Evolutionary conservation across 2,797 vertebrate genomes (phyloP).

Genomic region (Anguilla anguilla): DNA sequence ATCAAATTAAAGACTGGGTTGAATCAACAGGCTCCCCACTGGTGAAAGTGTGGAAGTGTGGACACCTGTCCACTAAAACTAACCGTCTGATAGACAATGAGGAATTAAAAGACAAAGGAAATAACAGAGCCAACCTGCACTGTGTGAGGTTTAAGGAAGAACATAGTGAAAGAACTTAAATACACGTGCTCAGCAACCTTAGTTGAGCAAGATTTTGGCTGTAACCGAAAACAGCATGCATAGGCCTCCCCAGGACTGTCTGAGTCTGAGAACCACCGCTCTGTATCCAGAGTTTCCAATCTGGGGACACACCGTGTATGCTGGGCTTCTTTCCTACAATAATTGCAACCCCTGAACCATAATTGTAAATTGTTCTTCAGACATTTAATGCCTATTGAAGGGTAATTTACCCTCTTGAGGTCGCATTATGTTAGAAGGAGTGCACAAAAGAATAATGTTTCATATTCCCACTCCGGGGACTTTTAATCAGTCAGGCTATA

Average conservation of each 20-base stretch:
- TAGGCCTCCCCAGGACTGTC: not conserved
- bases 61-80: too few relatives aligned
- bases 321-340: not conserved
- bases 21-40: too few relatives aligned
- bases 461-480: not conserved
- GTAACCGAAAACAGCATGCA: not conserved
- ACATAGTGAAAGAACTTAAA: too few relatives aligned
- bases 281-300: not conserved
- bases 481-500: not conserved
- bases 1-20: too few relatives aligned
- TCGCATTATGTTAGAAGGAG: not conserved
- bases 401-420: slow-evolving; percentile 8
- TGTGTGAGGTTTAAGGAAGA: too few relatives aligned
- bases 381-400: not conserved
- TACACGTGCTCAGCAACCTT: too few relatives aligned
- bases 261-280: not conserved
- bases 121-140: too few relatives aligned
- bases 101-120: too few relatives aligned
- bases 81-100: too few relatives aligned
- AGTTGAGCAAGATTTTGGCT: too few relatives aligned
- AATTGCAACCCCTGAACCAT: not conserved
- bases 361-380: not conserved
- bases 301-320: not conserved
- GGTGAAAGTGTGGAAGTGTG: too few relatives aligned
- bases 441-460: not conserved